phyloP scores from a whole-genome alignment of 2,113 vertebrate species.

The Halichoeres trimaculatus region DNA sequence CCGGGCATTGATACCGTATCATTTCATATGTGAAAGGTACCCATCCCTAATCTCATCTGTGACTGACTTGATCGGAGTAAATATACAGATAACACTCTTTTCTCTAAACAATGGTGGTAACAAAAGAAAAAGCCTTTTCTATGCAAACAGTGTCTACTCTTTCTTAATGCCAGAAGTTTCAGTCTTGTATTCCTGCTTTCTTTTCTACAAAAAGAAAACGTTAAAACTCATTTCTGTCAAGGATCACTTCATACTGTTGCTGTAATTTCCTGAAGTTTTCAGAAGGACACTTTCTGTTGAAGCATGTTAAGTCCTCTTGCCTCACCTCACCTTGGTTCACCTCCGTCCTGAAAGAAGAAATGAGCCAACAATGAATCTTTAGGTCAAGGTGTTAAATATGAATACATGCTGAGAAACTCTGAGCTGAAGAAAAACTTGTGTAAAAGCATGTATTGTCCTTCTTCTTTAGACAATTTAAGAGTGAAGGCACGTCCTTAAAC shows the following conservation, averaged over 20 bases:
- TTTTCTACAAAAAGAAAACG: background rate
- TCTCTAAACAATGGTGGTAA: conserved; percentile 31
- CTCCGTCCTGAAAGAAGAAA: conserved; percentile 21
- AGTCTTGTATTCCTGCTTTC: background rate
- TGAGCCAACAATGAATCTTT: background rate
- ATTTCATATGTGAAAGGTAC: too few relatives aligned
- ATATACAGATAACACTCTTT: background rate
- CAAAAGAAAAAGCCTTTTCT: background rate
- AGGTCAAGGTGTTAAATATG: conserved; percentile 29
- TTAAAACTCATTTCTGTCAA: conserved; percentile 4
- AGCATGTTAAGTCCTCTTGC: background rate
- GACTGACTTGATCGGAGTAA: too few relatives aligned
- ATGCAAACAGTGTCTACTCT: background rate
- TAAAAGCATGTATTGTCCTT: background rate
- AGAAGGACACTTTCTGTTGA: background rate
- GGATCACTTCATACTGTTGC: background rate
- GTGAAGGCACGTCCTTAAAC: background rate
- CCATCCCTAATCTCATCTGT: too few relatives aligned
- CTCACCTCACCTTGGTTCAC: conserved; percentile 34
- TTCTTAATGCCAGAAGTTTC: background rate
- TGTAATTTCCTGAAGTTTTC: background rate
- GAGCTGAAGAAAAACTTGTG: background rate
- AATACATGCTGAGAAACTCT: background rate
- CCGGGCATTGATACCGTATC: too few relatives aligned
- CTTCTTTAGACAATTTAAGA: too few relatives aligned